Percentiles rank a stretch among this genome's conserved stretches.
Evolutionary conservation across 2,113 vertebrate genomes (phyloP).

Genomic region (Gobio gobio): DNA sequence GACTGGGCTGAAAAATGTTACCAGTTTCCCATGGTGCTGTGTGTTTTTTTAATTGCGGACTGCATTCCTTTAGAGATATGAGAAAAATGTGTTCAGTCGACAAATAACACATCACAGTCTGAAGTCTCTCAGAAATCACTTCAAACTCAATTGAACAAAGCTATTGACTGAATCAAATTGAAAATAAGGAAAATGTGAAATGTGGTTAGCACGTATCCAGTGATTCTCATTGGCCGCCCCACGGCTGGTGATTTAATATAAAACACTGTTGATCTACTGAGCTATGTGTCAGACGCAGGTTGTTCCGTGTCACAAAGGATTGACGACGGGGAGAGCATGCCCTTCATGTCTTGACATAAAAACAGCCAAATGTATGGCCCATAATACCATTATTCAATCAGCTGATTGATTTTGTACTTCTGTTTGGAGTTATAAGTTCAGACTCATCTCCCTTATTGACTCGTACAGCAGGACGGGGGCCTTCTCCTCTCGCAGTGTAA

Average conservation of each 20-base stretch:
- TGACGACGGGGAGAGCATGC: constrained; percentile 62
- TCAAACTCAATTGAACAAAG: constrained; percentile 43
- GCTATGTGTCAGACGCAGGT: constrained; percentile 58
- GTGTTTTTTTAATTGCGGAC: background rate
- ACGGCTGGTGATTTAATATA: constrained; percentile 47
- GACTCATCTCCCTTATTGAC: constrained; percentile 95
- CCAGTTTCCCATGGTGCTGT: background rate
- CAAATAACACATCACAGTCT: background rate
- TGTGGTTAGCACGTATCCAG: constrained; percentile 35
- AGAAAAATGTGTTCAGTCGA: constrained; percentile 22
- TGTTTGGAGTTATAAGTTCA: constrained; percentile 91
- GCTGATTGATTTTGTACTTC: constrained; percentile 97
- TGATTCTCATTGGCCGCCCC: constrained; percentile 31
- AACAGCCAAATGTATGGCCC: constrained; percentile 76
- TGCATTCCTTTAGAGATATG: constrained; percentile 10
- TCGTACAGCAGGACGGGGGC: constrained; percentile 76
- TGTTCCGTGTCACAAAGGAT: constrained; percentile 67
- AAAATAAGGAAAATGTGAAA: constrained; percentile 48
- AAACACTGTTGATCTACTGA: constrained; percentile 58
- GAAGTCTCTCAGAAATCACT: constrained; percentile 31
- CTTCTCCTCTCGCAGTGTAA: constrained; percentile 76
- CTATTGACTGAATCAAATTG: constrained; percentile 31
- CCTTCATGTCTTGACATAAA: constrained; percentile 68
- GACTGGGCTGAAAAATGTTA: background rate
- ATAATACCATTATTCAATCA: constrained; percentile 95